Base-by-base conservation (phyloP, 2,888 invertebrate genomes). In the Bellardia pandia region DNA sequence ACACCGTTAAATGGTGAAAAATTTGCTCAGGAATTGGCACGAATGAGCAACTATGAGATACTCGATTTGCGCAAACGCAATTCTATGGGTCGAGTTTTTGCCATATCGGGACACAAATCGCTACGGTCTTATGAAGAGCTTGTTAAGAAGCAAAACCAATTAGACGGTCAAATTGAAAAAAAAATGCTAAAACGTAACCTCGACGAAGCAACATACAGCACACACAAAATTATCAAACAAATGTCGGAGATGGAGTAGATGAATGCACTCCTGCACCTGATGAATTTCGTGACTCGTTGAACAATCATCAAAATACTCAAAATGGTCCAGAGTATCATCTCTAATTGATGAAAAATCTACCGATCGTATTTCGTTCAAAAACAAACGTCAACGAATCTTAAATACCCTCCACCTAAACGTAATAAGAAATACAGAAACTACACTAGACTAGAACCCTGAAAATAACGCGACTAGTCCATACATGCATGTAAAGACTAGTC, bases 21-120 rank as follows among this genome's bases (percentile, higher is more conserved):
- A 40, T 92, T 91, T 80, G 92, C 92, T 2, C 33, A 77, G 13
- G 93, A 92, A 64, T 62, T 90, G 9, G 89, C 89, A 0, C 90
- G 91, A 9, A 90, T 92, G 89, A 93, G 90, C 66, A 91, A 93
- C 84, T 90, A 90, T 74, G 91, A 92, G 88, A 91, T 92, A 76
- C 86, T 92, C 3, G 92, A 92, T 86, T 87, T 92, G 42, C 90
- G 92, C 2, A 93, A 91, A 77, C 91, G 91, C 5, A 90, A 90
- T 56, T 93, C 92, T 0, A 13, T 89, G 56, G 90, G 90, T 11
- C 82, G 78, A 33, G 56, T 89, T 4, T 78, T 88, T 80, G 80
- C 89, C 0, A 3, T 90, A 0, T 89, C 90, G 16, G 89, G 89
- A 0, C 88, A 88, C 4, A 89, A 88, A 23, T 82, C 87, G 0